Evolutionary conservation across 1,140 invertebrate genomes (phyloP).

Genomic region (Cherax quadricarinatus): DNA sequence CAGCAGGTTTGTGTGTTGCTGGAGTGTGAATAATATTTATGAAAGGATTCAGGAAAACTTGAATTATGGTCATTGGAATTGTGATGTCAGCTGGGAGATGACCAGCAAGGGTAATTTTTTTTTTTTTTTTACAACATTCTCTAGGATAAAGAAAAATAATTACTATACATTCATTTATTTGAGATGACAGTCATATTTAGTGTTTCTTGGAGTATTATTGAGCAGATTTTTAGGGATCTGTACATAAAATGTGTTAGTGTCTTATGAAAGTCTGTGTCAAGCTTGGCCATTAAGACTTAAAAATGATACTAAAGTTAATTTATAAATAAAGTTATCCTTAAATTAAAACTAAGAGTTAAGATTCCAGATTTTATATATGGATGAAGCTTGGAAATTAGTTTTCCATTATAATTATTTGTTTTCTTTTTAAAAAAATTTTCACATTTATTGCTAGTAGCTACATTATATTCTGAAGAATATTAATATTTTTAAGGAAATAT

Average conservation of each 20-base stretch:
- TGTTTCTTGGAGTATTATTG: conserved; percentile 56
- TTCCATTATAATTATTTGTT: too few species aligned
- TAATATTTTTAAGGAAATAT: neutral
- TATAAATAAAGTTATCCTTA: neutral
- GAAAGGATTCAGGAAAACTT: too few species aligned
- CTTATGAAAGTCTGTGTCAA: conserved; percentile 13
- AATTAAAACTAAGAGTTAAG: neutral
- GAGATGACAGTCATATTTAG: conserved; percentile 29
- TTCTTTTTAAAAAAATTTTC: too few species aligned
- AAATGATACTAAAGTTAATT: neutral
- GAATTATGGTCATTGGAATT: too few species aligned
- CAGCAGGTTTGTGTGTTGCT: too few species aligned
- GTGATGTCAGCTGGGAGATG: too few species aligned
- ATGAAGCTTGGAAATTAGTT: neutral
- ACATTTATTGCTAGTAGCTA: too few species aligned
- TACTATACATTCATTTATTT: conserved; percentile 50
- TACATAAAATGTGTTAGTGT: conserved; percentile 27
- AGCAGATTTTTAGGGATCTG: conserved; percentile 51
- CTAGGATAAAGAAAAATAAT: neutral
- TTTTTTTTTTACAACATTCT: too few species aligned
- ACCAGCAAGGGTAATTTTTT: too few species aligned
- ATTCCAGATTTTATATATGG: neutral
- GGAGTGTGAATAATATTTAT: too few species aligned
- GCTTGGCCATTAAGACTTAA: neutral
- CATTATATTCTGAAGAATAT: neutral